phyloP scores from a whole-genome alignment of 2,113 vertebrate species.

The Pseudorhombus dupliciocellatus region DNA sequence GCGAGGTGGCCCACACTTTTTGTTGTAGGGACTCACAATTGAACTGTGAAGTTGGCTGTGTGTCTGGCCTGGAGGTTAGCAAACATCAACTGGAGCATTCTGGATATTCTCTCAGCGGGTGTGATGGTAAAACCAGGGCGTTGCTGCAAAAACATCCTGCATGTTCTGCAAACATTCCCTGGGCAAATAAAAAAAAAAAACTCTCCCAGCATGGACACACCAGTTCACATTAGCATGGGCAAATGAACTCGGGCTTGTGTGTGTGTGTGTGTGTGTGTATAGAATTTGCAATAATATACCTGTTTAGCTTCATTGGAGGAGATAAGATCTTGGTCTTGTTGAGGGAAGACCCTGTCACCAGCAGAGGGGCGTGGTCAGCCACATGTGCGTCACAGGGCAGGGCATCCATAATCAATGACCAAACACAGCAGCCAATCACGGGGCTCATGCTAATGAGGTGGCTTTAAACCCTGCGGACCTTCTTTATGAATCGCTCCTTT shows the following conservation, averaged over 20 bases:
- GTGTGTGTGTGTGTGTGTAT: no score
- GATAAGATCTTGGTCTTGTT: neutral
- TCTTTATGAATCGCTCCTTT: constrained; percentile 58
- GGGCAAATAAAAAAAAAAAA: constrained; percentile 25
- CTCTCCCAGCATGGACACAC: neutral
- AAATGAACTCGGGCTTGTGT: neutral
- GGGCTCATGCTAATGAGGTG: constrained; percentile 62
- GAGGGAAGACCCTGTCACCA: constrained; percentile 39
- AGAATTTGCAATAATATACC: neutral
- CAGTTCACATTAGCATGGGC: neutral
- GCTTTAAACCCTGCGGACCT: constrained; percentile 60
- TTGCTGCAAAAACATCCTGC: constrained; percentile 38
- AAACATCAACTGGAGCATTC: neutral
- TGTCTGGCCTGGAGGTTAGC: neutral
- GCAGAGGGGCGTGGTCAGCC: constrained; percentile 16
- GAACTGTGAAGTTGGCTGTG: neutral
- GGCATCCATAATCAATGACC: constrained; percentile 64
- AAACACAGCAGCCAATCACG: constrained; percentile 73
- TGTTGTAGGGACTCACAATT: neutral
- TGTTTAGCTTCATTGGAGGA: neutral
- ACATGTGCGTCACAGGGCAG: constrained; percentile 48
- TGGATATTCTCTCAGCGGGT: neutral
- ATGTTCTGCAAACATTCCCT: constrained; percentile 40
- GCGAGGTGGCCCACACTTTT: no score
- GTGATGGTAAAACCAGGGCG: constrained; percentile 1